Percentiles rank a stretch among this genome's conserved stretches.
Conservation (phyloP, 2,797 vertebrate species). For the Agapornis canus region DNA sequence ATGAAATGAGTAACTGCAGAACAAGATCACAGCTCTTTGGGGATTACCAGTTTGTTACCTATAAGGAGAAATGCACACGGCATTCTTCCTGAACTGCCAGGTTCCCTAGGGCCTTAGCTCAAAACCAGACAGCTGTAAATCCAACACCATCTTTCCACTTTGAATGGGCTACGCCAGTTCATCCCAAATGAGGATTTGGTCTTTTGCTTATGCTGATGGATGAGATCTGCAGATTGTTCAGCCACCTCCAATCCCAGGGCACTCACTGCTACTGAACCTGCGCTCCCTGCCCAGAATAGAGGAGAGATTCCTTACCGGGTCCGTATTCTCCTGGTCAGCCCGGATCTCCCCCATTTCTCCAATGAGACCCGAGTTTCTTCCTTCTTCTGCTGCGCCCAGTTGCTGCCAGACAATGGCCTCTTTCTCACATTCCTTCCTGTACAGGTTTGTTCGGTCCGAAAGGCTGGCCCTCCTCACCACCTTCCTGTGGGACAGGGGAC, state of each 20-base stretch:
- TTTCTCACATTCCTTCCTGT: constrained; percentile 95
- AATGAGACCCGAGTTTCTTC: constrained; percentile 68
- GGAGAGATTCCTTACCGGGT: constrained; percentile 75
- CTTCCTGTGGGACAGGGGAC: constrained; percentile 81
- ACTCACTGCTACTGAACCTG: not conserved
- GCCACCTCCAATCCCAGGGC: not conserved
- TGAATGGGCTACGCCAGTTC: not conserved
- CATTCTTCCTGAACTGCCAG: not conserved
- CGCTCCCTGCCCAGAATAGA: not conserved
- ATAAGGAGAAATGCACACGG: not conserved
- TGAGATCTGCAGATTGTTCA: not conserved
- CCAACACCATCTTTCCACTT: not conserved
- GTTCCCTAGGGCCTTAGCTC: not conserved
- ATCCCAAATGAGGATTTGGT: not conserved
- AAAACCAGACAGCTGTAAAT: not conserved
- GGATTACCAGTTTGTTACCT: not conserved
- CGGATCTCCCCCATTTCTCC: constrained; percentile 85
- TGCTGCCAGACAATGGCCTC: constrained; percentile 96
- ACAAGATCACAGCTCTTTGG: not conserved
- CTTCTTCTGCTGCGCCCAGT: constrained; percentile 82
- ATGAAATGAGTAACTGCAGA: not conserved
- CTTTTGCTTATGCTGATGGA: not conserved
- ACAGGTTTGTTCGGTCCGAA: constrained; percentile 93
- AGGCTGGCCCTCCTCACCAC: constrained; percentile 95
- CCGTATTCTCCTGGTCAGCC: constrained; percentile 87